Percentiles rank a stretch among this genome's conserved stretches.
Evolutionary conservation across 2,888 invertebrate genomes (phyloP).

Genomic region (Cordilura impudica): DNA sequence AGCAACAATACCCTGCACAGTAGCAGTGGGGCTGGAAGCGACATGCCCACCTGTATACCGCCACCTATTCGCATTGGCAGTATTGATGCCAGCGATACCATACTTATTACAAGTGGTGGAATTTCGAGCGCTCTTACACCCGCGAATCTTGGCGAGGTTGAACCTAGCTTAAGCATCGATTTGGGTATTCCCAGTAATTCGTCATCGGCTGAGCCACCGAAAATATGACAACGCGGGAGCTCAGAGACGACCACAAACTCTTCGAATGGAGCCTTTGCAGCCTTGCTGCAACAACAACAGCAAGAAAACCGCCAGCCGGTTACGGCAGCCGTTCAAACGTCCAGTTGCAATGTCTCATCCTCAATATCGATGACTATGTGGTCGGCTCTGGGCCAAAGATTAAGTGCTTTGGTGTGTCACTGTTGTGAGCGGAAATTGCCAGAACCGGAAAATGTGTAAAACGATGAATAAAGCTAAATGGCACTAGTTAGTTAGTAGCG

Average conservation of each 20-base stretch:
- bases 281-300: slow-evolving; percentile 66
- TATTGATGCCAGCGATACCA: slow-evolving; percentile 69
- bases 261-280: slow-evolving; percentile 71
- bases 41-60: slow-evolving; percentile 68
- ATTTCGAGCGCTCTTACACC: slow-evolving; percentile 66
- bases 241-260: slow-evolving; percentile 75
- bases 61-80: slow-evolving; percentile 72
- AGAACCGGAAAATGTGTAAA: slow-evolving; percentile 77
- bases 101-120: slow-evolving; percentile 65
- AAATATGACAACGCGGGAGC: slow-evolving; percentile 78
- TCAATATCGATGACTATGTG: slow-evolving; percentile 76
- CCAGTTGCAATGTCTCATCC: slow-evolving; percentile 76
- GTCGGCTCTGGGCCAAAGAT: slow-evolving; percentile 76
- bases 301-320: slow-evolving; percentile 58
- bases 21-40: slow-evolving; percentile 72
- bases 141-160: slow-evolving; percentile 64
- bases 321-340: slow-evolving; percentile 67
- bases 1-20: slow-evolving; percentile 77
- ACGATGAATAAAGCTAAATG: slow-evolving; percentile 20
- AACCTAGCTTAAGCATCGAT: slow-evolving; percentile 72
- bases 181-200: slow-evolving; percentile 72
- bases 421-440: slow-evolving; percentile 78
- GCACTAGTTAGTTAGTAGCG: background rate
- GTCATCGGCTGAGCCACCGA: slow-evolving; percentile 72
- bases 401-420: slow-evolving; percentile 76